Evolutionary conservation across 2,888 invertebrate genomes (phyloP), one percentile per base, ranked within the genome.

Genomic region (Axea sp.): DNA sequence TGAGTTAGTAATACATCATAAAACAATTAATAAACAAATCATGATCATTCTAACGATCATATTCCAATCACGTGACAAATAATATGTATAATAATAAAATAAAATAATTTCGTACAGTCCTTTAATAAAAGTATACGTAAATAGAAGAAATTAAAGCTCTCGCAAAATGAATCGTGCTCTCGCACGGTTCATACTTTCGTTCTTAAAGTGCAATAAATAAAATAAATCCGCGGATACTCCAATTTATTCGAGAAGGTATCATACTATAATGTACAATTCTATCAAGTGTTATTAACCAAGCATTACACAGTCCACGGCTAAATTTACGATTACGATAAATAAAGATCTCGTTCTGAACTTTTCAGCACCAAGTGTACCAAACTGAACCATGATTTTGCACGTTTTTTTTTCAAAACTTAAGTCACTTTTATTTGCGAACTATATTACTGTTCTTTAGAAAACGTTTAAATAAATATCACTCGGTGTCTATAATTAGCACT

Each of bases 331-430:
- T 35, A 45, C 28, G 47, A 59, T 59, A 59, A 59, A 45, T 59
- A 19, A 45, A 12, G 33, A 59, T 59, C 59, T 60, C 8, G 47
- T 45, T 59, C 24, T 47, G 45, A 60, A 60, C 59, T 47, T 60
- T 60, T 60, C 59, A 60, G 45, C 35, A 45, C n/a, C n/a, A 47
- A 28, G n/a, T 35, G 19, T 28, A 9, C 11, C 26, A 19, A 9
- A 35, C 26, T 47, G 37, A 28, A 47, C 37, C 59, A 19, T 47
- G 37, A 60, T 47, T 28, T 5, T 14, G 14, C 26, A 17, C 17
- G 15, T n/a, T n/a, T n/a, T n/a, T 28, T 60, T 60, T 45, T 37
- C 8, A 26, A 19, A 45, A 45, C n/a, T 4, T 12, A n/a, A 30
- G 57, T 43, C 22, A 31, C 43, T 43, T 59, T 59, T 26, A 59